A percentile compares a stretch with the other conserved stretches of the same genome.
phyloP scores from a whole-genome alignment of 2,888 invertebrate genomes.

The Mycogona germanica region DNA sequence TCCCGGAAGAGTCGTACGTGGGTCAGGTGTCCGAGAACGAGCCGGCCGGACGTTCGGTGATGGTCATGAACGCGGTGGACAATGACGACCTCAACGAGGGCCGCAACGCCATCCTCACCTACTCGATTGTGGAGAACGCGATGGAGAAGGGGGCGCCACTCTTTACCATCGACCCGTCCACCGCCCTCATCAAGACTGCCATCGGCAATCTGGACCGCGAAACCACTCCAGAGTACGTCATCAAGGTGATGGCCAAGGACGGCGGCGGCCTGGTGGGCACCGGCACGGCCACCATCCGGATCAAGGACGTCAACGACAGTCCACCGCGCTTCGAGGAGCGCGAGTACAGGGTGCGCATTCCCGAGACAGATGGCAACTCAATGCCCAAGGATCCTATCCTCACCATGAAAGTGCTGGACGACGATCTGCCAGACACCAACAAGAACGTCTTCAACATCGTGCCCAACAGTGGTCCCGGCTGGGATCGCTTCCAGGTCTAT shows the following conservation, averaged over 20 bases:
- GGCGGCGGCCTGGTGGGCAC: slow-evolving; percentile 30
- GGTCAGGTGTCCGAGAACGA: slow-evolving; percentile 25
- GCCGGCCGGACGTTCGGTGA: slow-evolving; percentile 37
- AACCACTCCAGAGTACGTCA: slow-evolving; percentile 25
- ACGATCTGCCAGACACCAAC: slow-evolving; percentile 21
- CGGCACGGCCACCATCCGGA: slow-evolving; percentile 32
- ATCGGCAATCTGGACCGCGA: slow-evolving; percentile 28
- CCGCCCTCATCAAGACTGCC: slow-evolving; percentile 29
- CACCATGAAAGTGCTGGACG: slow-evolving; percentile 20
- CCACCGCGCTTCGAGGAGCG: slow-evolving; percentile 32
- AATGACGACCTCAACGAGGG: slow-evolving; percentile 35
- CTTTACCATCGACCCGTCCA: slow-evolving; percentile 32
- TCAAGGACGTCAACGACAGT: slow-evolving; percentile 40
- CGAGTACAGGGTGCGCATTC: slow-evolving; percentile 20
- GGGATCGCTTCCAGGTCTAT: slow-evolving; percentile 17
- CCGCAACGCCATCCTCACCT: slow-evolving; percentile 37
- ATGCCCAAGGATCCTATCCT: slow-evolving; percentile 17
- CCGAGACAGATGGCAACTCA: slow-evolving; percentile 19
- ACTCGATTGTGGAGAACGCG: slow-evolving; percentile 23
- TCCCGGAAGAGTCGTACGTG: slow-evolving; percentile 25
- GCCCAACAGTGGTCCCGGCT: slow-evolving; percentile 17
- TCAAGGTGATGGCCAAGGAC: slow-evolving; percentile 26
- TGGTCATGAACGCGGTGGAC: slow-evolving; percentile 36
- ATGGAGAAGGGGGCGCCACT: slow-evolving; percentile 31
- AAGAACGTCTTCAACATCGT: slow-evolving; percentile 18